phyloP scores from a whole-genome alignment of 2,888 invertebrate species.

The Chrysodeixis includens region DNA sequence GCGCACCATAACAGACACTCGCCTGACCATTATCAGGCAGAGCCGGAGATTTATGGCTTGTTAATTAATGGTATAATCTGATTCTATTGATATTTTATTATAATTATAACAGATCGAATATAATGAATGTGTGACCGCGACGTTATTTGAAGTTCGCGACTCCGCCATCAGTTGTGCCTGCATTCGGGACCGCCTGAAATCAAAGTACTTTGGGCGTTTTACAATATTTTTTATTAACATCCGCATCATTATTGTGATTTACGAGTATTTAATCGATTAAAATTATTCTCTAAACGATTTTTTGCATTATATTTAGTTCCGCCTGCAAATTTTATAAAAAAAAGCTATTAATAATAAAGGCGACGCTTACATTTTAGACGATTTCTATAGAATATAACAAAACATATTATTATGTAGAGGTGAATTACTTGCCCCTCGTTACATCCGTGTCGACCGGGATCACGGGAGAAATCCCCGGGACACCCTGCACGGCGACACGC shows the following conservation, averaged over 20 bases:
- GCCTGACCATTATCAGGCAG: neutral
- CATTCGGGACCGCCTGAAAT: neutral
- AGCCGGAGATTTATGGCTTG: neutral
- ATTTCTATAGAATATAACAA: no score
- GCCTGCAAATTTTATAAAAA: neutral
- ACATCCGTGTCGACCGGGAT: neutral
- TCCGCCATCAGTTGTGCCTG: neutral
- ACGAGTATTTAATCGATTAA: no score
- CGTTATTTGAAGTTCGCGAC: conserved; percentile 2
- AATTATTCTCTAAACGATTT: no score
- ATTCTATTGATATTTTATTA: conserved; percentile 6
- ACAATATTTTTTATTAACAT: no score
- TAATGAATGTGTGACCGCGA: conserved; percentile 5
- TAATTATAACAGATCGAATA: neutral
- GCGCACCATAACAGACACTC: neutral
- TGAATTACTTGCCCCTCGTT: neutral
- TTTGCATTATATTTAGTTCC: neutral
- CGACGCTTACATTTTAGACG: no score
- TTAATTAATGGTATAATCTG: conserved; percentile 7
- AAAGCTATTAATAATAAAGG: no score
- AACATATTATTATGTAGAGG: neutral
- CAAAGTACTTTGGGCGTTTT: neutral
- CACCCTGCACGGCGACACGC: no score
- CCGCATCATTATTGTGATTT: no score
- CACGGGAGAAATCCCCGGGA: neutral